Conservation (phyloP, 2,888 invertebrate genomes). For the Diarsia mendica region DNA sequence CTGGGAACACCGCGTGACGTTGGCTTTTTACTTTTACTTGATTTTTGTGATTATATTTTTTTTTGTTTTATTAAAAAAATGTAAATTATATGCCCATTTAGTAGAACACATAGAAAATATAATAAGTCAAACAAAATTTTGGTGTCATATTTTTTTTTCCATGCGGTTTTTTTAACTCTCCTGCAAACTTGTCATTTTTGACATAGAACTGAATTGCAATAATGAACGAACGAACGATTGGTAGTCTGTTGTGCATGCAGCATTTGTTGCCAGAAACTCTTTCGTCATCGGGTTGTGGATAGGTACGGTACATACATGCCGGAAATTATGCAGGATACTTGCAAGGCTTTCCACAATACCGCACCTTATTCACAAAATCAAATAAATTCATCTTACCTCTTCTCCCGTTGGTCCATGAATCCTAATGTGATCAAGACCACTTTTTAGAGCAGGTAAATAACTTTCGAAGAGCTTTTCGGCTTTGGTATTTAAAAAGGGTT, state of each 20-base stretch:
- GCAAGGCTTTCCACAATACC: background rate
- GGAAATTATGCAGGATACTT: background rate
- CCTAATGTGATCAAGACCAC: conserved; percentile 61
- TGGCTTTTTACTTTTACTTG: conserved; percentile 63
- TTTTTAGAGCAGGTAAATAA: conserved; percentile 64
- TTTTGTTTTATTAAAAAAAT: too few relatives aligned
- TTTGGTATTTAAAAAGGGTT: conserved; percentile 63
- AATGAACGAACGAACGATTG: too few relatives aligned
- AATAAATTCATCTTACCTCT: conserved; percentile 68
- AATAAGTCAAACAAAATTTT: too few relatives aligned
- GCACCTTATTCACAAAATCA: conserved; percentile 2
- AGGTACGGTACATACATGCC: too few relatives aligned
- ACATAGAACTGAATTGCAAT: too few relatives aligned
- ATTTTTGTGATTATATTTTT: too few relatives aligned
- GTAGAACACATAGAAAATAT: too few relatives aligned
- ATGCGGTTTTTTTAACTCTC: too few relatives aligned
- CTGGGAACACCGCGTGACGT: conserved; percentile 84
- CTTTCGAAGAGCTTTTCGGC: conserved; percentile 60
- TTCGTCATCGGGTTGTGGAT: background rate
- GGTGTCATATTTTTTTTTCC: too few relatives aligned
- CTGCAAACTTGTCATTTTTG: too few relatives aligned
- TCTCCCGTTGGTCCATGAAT: conserved; percentile 76
- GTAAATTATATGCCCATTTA: too few relatives aligned
- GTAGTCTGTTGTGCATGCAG: too few relatives aligned
- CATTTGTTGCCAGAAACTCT: background rate